phyloP scores from a whole-genome alignment of 2,888 invertebrate genomes.

The Caenorhabditis sp. region DNA sequence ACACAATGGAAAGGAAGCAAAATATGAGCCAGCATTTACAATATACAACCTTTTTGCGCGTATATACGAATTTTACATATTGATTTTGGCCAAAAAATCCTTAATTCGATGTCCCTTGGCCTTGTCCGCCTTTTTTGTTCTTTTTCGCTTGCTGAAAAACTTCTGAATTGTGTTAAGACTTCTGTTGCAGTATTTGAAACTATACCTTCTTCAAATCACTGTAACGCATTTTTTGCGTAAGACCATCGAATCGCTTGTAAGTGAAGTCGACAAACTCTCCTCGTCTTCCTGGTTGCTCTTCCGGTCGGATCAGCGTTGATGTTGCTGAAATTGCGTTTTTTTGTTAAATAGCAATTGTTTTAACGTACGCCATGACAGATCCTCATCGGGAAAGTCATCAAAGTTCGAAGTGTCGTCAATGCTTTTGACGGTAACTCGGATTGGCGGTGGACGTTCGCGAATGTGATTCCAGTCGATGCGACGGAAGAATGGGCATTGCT shows the following conservation, averaged over 20 bases:
- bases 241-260: constrained; percentile 98
- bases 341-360: not conserved
- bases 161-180: not conserved
- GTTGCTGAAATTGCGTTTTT: constrained; percentile 49
- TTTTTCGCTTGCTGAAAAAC: constrained; percentile 57
- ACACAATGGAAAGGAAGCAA: constrained; percentile 7
- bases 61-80: constrained; percentile 40
- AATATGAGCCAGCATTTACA: constrained; percentile 45
- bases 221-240: constrained; percentile 86
- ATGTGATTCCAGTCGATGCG: constrained; percentile 99
- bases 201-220: constrained; percentile 64
- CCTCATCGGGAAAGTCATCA: constrained; percentile 99
- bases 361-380: constrained; percentile 96
- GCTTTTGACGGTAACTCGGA: constrained; percentile 96
- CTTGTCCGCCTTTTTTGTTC: constrained; percentile 47
- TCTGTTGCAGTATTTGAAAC: not conserved
- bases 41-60: constrained; percentile 2
- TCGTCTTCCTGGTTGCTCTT: constrained; percentile 68
- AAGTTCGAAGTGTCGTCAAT: constrained; percentile 99
- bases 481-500: constrained; percentile 92
- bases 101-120: constrained; percentile 50
- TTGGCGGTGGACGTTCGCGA: constrained; percentile 95
- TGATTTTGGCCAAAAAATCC: not conserved
- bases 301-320: constrained; percentile 54
- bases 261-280: constrained; percentile 99